Evolutionary conservation across 2,113 vertebrate genomes (phyloP).

Genomic region (Capreolus pygargus): DNA sequence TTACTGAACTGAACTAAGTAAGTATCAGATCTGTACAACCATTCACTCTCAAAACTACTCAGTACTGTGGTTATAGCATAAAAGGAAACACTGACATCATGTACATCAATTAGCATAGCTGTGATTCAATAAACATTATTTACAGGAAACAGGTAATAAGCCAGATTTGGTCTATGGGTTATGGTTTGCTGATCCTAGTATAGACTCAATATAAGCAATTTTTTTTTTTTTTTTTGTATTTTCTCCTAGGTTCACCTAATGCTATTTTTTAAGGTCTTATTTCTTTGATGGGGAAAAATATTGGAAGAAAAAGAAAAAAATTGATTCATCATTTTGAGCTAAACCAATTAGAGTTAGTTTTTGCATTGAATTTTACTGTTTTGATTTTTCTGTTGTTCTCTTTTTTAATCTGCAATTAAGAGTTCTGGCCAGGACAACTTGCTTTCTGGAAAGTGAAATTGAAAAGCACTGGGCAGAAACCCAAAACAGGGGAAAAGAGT

Average conservation of each 20-base stretch:
- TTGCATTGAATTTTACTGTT: not conserved
- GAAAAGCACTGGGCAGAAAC: not conserved
- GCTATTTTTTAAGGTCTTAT: not conserved
- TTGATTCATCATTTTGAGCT: not conserved
- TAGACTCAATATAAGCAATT: not conserved
- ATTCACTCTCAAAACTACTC: not conserved
- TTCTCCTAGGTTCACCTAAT: not conserved
- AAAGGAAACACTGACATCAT: not conserved
- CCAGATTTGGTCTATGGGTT: not conserved
- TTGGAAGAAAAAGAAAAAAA: not conserved
- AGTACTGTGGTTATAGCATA: not conserved
- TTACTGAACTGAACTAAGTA: not conserved
- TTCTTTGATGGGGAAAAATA: not conserved
- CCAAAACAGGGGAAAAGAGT: not conserved
- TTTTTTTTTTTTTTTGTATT: not conserved
- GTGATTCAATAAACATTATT: not conserved
- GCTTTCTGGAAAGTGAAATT: constrained; percentile 36
- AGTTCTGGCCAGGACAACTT: not conserved
- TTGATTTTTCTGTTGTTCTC: not conserved
- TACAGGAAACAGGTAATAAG: not conserved
- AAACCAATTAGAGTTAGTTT: not conserved
- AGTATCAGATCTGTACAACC: not conserved
- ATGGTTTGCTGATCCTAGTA: not conserved
- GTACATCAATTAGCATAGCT: not conserved
- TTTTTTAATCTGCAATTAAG: not conserved